These are phyloP conservation scores for Limenitis camilla DNA, from an alignment of 2,888 invertebrate species.

Conservation along the genomic window DNA sequence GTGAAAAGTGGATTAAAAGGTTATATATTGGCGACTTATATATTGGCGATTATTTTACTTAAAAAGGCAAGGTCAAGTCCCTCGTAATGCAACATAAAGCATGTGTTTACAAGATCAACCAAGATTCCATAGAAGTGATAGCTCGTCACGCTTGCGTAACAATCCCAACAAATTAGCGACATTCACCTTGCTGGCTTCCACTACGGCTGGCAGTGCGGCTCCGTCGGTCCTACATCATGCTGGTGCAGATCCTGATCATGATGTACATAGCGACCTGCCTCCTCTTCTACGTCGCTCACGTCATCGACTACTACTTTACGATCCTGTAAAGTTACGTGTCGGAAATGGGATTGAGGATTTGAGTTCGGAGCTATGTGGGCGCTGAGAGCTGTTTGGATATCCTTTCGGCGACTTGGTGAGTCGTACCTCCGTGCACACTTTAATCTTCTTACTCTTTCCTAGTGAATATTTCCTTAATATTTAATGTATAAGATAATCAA, in stretches of 20 bases:
- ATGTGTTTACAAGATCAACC: not conserved
- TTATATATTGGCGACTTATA: too few relatives aligned
- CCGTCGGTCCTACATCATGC: constrained; percentile 41
- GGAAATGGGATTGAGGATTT: constrained; percentile 20
- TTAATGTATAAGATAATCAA: too few relatives aligned
- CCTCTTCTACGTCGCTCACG: constrained; percentile 64
- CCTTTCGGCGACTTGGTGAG: constrained; percentile 11
- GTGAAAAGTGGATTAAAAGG: too few relatives aligned
- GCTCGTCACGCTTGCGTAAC: constrained; percentile 25
- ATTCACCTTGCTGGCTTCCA: constrained; percentile 35
- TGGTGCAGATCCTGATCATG: constrained; percentile 68
- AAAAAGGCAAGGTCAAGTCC: too few relatives aligned
- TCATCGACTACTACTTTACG: constrained; percentile 65
- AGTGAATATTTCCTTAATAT: too few relatives aligned
- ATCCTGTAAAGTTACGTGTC: constrained; percentile 15
- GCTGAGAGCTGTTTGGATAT: constrained; percentile 33
- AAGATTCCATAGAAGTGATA: constrained; percentile 25
- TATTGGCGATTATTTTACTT: too few relatives aligned
- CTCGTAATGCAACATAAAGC: too few relatives aligned
- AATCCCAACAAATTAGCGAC: constrained; percentile 29
- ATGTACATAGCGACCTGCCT: constrained; percentile 69
- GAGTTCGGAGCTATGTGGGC: constrained; percentile 28
- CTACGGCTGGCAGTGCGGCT: constrained; percentile 30
- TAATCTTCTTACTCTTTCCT: too few relatives aligned
- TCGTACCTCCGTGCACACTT: not conserved